Evolutionary conservation across 2,113 vertebrate genomes (phyloP), one percentile per base, ranked within the genome.

Genomic region (Hippocampus abdominalis): DNA sequence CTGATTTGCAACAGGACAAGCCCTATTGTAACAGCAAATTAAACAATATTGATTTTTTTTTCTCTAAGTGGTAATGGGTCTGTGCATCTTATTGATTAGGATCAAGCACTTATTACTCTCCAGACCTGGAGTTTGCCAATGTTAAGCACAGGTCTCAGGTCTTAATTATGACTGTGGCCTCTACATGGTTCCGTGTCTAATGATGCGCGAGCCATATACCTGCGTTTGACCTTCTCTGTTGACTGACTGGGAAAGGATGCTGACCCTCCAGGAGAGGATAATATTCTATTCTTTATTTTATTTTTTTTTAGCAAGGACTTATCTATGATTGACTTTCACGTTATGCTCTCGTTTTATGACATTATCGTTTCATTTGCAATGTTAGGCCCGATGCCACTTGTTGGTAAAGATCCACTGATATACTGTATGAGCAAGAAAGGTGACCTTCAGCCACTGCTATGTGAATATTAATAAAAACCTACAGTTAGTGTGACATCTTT

Each of bases 1-100:
- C 89, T 93, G 83, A 91, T 92, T 92, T 92, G 87, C 87, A 91
- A 89, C 83, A 82, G 90, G 89, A 91, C 90, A 87, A 90, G 87
- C 86, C 32, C 90, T 75, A 89, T 90, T 92, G 91, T 91, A 91
- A 91, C 88, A 90, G 90, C 89, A 91, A 91, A 93, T 92, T 91
- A 92, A 92, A 91, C 90, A 91, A 88, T 91, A 93, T 93, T 91
- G 92, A 93, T 92, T 92, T 64, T 64, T 42, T 42, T 64, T 86
- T 83, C 81, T 91, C 91, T 87, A 81, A 90, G 87, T 89, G 85
- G 88, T 86, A 89, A 91, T 70, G 70, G 85, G 80, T 74, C 80
- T 86, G 88, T 90, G 91, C 85, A 88, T 89, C 78, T 77, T 91
- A 93, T 92, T 91, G 92, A 92, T 92, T 87, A 88, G 88, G 86